Percentiles rank a stretch among this genome's conserved stretches.
Evolutionary conservation across 2,797 vertebrate genomes (phyloP).

Genomic region (Poecile montanus): DNA sequence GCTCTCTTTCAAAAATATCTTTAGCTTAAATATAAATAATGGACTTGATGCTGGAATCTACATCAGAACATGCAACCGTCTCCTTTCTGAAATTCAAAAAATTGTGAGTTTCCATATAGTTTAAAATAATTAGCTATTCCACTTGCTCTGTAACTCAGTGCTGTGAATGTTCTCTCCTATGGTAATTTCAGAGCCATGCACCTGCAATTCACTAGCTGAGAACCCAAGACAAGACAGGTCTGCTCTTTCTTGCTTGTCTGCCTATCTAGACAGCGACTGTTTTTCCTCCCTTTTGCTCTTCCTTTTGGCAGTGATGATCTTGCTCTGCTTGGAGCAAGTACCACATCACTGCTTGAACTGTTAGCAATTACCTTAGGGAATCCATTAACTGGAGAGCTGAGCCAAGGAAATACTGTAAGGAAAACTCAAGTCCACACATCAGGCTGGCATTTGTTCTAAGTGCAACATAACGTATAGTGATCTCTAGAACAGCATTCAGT

Average conservation of each 20-base stretch:
- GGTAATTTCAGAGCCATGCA: neutral
- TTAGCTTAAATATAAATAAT: neutral
- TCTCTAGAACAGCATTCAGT: neutral
- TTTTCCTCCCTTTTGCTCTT: slow-evolving; percentile 33
- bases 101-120: neutral
- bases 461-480: neutral
- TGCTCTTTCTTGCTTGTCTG: slow-evolving; percentile 22
- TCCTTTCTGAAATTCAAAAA: neutral
- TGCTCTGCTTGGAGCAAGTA: neutral
- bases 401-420: neutral
- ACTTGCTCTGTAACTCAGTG: neutral
- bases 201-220: neutral
- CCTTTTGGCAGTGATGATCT: neutral
- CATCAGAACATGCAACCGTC: neutral
- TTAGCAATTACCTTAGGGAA: neutral
- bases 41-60: neutral
- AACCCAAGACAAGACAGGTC: neutral
- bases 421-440: neutral
- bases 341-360: neutral
- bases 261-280: slow-evolving; percentile 11
- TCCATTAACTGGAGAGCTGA: neutral
- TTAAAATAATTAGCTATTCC: slow-evolving; percentile 32
- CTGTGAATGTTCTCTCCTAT: slow-evolving; percentile 6
- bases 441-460: neutral
- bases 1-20: neutral